Evolutionary conservation across 2,113 vertebrate genomes (phyloP).

Genomic region (Chaenogobius annularis): DNA sequence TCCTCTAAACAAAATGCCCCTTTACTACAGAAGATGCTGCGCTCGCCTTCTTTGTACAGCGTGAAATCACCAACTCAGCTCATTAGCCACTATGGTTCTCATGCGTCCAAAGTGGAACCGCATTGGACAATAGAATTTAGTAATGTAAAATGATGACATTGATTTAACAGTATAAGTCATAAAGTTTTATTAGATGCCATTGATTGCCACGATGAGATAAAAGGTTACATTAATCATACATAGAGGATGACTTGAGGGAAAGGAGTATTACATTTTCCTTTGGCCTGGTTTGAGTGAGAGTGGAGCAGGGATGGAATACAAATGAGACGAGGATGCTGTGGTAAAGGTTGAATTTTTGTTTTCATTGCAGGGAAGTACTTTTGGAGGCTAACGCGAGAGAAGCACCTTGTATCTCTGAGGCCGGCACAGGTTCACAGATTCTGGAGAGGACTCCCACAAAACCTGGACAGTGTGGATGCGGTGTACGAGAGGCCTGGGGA

Average conservation of each 20-base stretch:
- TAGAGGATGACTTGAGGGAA: background rate
- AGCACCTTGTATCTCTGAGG: slow-evolving; percentile 87
- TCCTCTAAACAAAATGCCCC: slow-evolving; percentile 29
- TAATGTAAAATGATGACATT: background rate
- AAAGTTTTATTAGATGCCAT: background rate
- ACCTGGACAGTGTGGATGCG: slow-evolving; percentile 84
- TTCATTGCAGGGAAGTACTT: slow-evolving; percentile 84
- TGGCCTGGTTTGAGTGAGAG: background rate
- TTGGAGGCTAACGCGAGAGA: slow-evolving; percentile 87
- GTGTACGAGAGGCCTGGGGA: slow-evolving; percentile 86
- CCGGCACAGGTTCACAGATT: slow-evolving; percentile 89
- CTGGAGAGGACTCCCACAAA: slow-evolving; percentile 86
- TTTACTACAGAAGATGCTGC: slow-evolving; percentile 1
- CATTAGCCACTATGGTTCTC: background rate
- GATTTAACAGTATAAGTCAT: background rate
- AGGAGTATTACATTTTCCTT: slow-evolving; percentile 1
- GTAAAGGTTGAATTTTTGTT: background rate
- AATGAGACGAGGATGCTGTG: background rate
- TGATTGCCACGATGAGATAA: background rate
- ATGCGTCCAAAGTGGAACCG: background rate
- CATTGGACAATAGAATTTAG: background rate
- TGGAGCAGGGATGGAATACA: background rate
- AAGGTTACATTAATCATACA: slow-evolving; percentile 2
- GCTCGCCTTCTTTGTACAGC: slow-evolving; percentile 11
- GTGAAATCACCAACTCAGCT: slow-evolving; percentile 18